A percentile compares a stretch with the other conserved stretches of the same genome.
Evolutionary conservation across 2,113 vertebrate genomes (phyloP).

Genomic region (Sander lucioperca): DNA sequence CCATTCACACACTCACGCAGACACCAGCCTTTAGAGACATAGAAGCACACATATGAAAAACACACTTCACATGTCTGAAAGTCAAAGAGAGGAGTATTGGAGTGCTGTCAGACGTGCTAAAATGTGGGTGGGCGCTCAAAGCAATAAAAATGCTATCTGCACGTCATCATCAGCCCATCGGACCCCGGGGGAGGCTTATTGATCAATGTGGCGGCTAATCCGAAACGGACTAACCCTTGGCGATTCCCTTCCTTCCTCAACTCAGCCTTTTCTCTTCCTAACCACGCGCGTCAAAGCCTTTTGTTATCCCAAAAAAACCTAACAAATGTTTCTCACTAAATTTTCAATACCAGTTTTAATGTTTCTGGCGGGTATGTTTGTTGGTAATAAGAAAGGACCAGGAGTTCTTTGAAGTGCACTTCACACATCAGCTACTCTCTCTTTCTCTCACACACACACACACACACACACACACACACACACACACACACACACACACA

Average conservation of each 20-base stretch:
- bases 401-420: slow-evolving; percentile 64
- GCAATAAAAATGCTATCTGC: slow-evolving; percentile 48
- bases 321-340: slow-evolving; percentile 58
- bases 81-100: background rate
- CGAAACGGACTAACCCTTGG: slow-evolving; percentile 31
- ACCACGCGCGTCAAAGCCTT: slow-evolving; percentile 2
- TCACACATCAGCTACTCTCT: no score
- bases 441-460: background rate
- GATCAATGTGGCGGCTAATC: slow-evolving; percentile 58
- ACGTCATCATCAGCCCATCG: slow-evolving; percentile 27
- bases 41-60: slow-evolving; percentile 25
- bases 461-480: background rate
- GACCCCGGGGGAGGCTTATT: slow-evolving; percentile 7
- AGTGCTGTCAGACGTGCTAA: slow-evolving; percentile 49
- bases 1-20: slow-evolving; percentile 28
- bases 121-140: slow-evolving; percentile 45
- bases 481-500: background rate
- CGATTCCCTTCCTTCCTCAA: slow-evolving; percentile 23
- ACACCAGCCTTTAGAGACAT: slow-evolving; percentile 5
- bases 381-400: slow-evolving; percentile 44
- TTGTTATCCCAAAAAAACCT: slow-evolving; percentile 44
- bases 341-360: slow-evolving; percentile 31
- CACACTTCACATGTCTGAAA: slow-evolving; percentile 21
- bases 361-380: slow-evolving; percentile 22
- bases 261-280: background rate